These are phyloP conservation scores for Callyntrura guangdongensis DNA, from an alignment of 2,888 invertebrate genomes.

Conservation along the genomic window DNA sequence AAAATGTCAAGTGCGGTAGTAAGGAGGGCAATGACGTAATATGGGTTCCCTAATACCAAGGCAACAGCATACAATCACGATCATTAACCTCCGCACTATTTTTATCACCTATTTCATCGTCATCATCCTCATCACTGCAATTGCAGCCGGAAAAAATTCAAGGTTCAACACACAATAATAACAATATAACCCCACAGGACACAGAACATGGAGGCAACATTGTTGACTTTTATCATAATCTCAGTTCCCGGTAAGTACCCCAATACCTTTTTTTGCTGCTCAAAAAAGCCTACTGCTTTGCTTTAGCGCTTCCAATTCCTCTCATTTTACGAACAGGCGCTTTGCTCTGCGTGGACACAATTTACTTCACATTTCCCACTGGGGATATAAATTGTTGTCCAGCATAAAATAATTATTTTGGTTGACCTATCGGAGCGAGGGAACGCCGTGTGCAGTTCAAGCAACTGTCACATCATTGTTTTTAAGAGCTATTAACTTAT, in stretches of 20 bases:
- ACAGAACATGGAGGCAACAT: constrained; percentile 65
- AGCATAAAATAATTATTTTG: too few species aligned
- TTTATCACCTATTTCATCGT: not conserved
- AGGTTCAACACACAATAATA: not conserved
- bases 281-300: not conserved
- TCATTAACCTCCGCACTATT: not conserved
- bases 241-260: constrained; percentile 72
- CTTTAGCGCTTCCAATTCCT: not conserved
- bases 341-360: too few species aligned
- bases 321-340: not conserved
- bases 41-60: constrained; percentile 56
- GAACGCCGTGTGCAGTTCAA: too few species aligned
- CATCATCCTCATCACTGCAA: not conserved
- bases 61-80: not conserved
- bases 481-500: too few species aligned
- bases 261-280: too few species aligned
- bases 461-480: too few species aligned
- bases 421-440: too few species aligned
- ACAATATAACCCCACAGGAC: not conserved
- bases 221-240: constrained; percentile 67
- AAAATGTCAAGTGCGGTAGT: constrained; percentile 50
- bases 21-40: constrained; percentile 63
- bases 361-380: too few species aligned
- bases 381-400: too few species aligned
- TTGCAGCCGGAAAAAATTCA: not conserved